Base-by-base conservation (phyloP, 1,140 invertebrate species). In the Dreissena rostriformis region DNA sequence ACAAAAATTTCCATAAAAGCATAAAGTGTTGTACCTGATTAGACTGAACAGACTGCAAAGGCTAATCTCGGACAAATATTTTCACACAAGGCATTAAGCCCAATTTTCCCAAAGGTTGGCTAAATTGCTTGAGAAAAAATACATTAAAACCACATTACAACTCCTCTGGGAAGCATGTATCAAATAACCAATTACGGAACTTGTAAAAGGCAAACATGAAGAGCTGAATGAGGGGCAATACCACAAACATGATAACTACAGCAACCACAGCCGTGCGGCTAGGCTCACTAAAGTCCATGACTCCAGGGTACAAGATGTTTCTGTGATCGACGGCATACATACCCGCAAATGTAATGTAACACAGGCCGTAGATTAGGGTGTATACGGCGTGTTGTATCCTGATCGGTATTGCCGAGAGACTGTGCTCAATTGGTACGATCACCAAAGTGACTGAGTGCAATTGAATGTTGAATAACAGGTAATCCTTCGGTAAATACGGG, bases 281-380 rank as follows among this genome's bases (percentile, higher is more conserved):
- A 7, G 90, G 90, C 12, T 90, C 57, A 61, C 85, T 89, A 88
- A 89, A 92, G 78, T 92, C 90, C 24, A 92, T 78, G 53, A 92
- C 77, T 22, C 81, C 80, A 26, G 86, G 86, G 78, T 92, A 92
- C 68, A 92, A 79, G 7, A 92, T 87, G 52, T 86, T 82, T 10
- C 29, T 70, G 65, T 92, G 89, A 73, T 92, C 90, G 22, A 65
- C 82, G 14, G 85, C 79, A 88, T 90, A 92, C 28, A 92, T 85
- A 15, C 87, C 65, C 63, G 87, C 88, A 85, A 92, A 92, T 14
- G 88, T 52, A 1, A 86, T 22, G 78, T 92, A 92, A 11, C 86
- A 52, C 2, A 89, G 0, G 0, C 87, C 90, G 68, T 91, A 92
- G 0, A 85, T 24, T n/a, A 88, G 29, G 12, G 88, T 84, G 67